Conservation (phyloP, 2,888 invertebrate genomes). For the Dicyrtoma fusca region DNA sequence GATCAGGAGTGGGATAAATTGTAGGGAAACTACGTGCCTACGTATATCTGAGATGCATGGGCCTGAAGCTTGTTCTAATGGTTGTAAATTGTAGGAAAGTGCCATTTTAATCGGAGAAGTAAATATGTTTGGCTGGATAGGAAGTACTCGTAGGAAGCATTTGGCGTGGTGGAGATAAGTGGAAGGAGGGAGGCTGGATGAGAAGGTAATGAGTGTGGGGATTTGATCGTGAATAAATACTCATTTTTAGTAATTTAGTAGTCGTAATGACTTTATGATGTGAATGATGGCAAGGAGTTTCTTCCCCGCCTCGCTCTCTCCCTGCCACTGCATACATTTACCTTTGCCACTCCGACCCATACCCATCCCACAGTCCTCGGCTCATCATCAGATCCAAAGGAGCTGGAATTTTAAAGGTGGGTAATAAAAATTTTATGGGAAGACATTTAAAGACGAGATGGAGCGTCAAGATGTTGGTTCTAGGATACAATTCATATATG, state of each 20-base stretch:
- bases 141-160: not conserved
- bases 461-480: constrained; percentile 10
- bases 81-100: no score
- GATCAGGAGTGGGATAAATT: no score
- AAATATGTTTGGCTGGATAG: not conserved
- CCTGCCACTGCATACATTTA: no score
- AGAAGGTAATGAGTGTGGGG: not conserved
- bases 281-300: not conserved
- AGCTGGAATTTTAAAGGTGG: constrained; percentile 15
- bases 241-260: constrained; percentile 24
- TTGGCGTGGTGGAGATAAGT: no score
- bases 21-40: no score
- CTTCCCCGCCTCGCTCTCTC: not conserved
- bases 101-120: not conserved
- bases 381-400: not conserved
- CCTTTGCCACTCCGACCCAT: no score
- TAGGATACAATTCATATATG: constrained; percentile 15
- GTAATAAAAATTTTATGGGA: constrained; percentile 29
- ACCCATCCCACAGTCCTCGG: not conserved
- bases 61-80: no score
- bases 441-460: constrained; percentile 14
- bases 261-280: constrained; percentile 27
- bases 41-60: no score
- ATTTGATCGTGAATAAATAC: constrained; percentile 23
- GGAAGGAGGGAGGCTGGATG: not conserved